Conservation (phyloP, 2,888 invertebrate species). For the Bembecia ichneumoniformis region DNA sequence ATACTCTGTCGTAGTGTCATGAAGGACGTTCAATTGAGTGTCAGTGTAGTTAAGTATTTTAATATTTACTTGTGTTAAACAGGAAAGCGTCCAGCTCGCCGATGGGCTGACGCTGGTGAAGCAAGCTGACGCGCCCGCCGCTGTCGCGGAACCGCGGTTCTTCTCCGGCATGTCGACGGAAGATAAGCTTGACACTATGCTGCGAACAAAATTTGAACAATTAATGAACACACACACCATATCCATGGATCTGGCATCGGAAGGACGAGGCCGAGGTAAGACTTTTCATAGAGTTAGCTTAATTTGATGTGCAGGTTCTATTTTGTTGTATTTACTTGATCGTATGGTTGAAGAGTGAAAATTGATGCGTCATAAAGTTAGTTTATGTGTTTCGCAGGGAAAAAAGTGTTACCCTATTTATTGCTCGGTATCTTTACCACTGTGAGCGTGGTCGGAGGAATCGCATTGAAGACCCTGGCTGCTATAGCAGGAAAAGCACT, state of each 20-base stretch:
- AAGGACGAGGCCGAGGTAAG: constrained; percentile 67
- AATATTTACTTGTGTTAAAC: constrained; percentile 43
- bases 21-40: constrained; percentile 10
- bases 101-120: constrained; percentile 75
- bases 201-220: constrained; percentile 69
- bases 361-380: background rate
- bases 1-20: constrained; percentile 13
- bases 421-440: constrained; percentile 75
- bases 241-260: constrained; percentile 72
- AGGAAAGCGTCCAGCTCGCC: constrained; percentile 74
- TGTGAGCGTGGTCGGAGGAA: constrained; percentile 78
- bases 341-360: background rate
- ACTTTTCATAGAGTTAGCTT: constrained; percentile 1
- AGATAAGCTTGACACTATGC: constrained; percentile 68
- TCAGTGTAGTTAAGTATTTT: constrained; percentile 28
- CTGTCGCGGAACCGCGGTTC: constrained; percentile 71
- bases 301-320: background rate
- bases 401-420: constrained; percentile 72
- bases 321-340: background rate
- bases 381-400: constrained; percentile 38
- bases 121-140: constrained; percentile 67
- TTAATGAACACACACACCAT: constrained; percentile 77
- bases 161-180: constrained; percentile 68
- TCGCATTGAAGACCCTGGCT: constrained; percentile 79
- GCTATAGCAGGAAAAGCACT: constrained; percentile 80